phyloP scores from a whole-genome alignment of 2,888 invertebrate genomes.

The Synergus japonicus region DNA sequence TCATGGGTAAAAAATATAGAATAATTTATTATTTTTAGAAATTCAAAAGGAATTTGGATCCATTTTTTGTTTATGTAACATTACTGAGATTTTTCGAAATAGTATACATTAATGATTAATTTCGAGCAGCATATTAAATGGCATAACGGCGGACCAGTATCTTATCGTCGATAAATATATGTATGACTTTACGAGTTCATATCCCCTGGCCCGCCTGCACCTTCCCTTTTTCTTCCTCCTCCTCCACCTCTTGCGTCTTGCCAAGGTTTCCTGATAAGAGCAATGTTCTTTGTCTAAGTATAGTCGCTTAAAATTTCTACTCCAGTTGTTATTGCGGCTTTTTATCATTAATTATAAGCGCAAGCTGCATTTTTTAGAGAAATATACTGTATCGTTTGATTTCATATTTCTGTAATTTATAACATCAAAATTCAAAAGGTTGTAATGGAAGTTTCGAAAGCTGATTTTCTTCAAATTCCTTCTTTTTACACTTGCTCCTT shows the following conservation, averaged over 20 bases:
- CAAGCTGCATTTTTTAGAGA: too few species aligned
- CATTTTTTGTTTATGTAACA: neutral
- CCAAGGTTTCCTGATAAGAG: conserved; percentile 62
- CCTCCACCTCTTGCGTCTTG: conserved; percentile 48
- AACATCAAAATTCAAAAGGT: neutral
- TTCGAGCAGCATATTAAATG: conserved; percentile 55
- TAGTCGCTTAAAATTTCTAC: conserved; percentile 18
- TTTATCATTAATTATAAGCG: neutral
- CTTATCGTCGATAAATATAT: conserved; percentile 66
- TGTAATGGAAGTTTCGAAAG: neutral
- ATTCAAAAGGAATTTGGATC: neutral
- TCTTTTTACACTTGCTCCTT: conserved; percentile 10
- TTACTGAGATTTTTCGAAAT: neutral
- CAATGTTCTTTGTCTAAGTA: conserved; percentile 37
- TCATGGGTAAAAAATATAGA: too few species aligned
- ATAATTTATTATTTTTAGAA: too few species aligned
- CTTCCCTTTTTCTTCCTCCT: conserved; percentile 48
- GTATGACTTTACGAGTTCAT: conserved; percentile 61
- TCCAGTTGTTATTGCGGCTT: neutral
- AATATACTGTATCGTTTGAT: neutral
- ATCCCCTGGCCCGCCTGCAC: conserved; percentile 50
- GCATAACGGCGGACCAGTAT: conserved; percentile 55
- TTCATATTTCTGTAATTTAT: neutral
- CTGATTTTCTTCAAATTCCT: conserved; percentile 11
- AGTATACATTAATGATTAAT: conserved; percentile 28